A percentile compares a stretch with the other conserved stretches of the same genome.
These are phyloP conservation scores for Neodiprion fabricii DNA, from an alignment of 1,140 invertebrate genomes.

Conservation along the genomic window DNA sequence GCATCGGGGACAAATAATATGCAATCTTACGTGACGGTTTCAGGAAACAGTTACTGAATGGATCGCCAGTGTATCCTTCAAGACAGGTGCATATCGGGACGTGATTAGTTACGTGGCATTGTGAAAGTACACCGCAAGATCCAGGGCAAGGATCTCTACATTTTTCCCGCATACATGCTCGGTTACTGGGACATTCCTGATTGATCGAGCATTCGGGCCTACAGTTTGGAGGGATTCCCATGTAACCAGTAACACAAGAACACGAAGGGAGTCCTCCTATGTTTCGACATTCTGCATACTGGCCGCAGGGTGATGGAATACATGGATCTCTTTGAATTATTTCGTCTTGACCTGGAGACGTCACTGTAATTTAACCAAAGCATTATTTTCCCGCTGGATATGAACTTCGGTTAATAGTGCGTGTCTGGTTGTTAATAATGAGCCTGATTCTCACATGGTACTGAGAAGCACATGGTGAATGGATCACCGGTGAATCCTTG, in stretches of 20 bases:
- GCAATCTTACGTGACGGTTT: conserved; percentile 49
- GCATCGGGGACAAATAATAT: conserved; percentile 21
- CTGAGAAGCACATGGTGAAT: conserved; percentile 60
- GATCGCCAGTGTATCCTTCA: conserved; percentile 63
- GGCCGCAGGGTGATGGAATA: conserved; percentile 63
- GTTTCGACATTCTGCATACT: conserved; percentile 56
- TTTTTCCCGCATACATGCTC: conserved; percentile 62
- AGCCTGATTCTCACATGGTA: conserved; percentile 55
- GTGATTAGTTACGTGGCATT: conserved; percentile 64
- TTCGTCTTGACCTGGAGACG: conserved; percentile 32
- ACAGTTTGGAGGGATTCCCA: conserved; percentile 59
- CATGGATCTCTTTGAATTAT: conserved; percentile 52
- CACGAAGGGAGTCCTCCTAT: conserved; percentile 46
- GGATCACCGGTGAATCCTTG: conserved; percentile 65
- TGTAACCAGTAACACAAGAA: conserved; percentile 52
- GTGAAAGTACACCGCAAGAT: conserved; percentile 63
- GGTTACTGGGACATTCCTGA: conserved; percentile 58
- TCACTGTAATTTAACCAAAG: conserved; percentile 34
- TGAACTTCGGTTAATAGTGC: not conserved
- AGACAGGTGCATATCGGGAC: conserved; percentile 66
- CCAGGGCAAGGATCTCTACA: conserved; percentile 67
- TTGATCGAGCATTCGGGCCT: conserved; percentile 61
- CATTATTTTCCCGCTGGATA: conserved; percentile 10
- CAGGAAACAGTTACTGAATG: conserved; percentile 58
- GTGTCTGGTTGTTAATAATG: conserved; percentile 22